These are phyloP conservation scores for Sebastes minor DNA, from an alignment of 2,797 vertebrate genomes.

Conservation along the genomic window DNA sequence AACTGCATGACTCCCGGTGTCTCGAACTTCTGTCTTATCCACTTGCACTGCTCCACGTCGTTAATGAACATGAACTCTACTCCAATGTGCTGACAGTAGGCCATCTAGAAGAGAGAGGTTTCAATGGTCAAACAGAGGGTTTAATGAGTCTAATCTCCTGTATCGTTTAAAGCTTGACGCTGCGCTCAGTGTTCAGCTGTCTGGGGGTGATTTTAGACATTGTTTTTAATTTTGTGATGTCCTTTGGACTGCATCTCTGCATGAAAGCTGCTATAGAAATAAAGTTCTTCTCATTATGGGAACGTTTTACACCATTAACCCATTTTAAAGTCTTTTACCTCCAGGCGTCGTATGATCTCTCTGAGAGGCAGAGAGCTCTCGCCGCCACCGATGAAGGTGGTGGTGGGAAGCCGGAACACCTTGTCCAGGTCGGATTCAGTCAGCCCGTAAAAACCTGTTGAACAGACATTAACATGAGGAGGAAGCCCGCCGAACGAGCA, in stretches of 20 bases:
- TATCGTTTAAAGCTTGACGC: background rate
- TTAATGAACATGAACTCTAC: conserved; percentile 98
- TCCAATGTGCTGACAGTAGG: conserved; percentile 93
- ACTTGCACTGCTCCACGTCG: conserved; percentile 94
- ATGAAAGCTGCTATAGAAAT: background rate
- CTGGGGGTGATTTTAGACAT: background rate
- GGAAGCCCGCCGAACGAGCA: background rate
- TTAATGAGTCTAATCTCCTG: background rate
- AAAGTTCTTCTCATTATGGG: background rate
- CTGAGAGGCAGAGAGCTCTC: conserved; percentile 88
- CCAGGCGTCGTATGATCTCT: conserved; percentile 92
- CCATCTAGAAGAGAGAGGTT: conserved; percentile 60
- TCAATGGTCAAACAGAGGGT: background rate
- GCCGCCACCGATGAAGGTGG: conserved; percentile 93
- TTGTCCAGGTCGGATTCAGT: conserved; percentile 91
- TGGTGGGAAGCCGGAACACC: conserved; percentile 92
- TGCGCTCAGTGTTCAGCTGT: background rate
- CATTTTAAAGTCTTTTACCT: conserved; percentile 82
- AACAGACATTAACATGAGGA: background rate
- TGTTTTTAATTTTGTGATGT: background rate
- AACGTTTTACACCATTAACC: background rate
- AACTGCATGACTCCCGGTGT: conserved; percentile 89
- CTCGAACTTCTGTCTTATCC: conserved; percentile 94
- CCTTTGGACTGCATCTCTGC: background rate
- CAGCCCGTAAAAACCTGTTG: conserved; percentile 90